A percentile compares a stretch with the other conserved stretches of the same genome.
phyloP scores from a whole-genome alignment of 2,888 invertebrate genomes.

The Altica lythri region DNA sequence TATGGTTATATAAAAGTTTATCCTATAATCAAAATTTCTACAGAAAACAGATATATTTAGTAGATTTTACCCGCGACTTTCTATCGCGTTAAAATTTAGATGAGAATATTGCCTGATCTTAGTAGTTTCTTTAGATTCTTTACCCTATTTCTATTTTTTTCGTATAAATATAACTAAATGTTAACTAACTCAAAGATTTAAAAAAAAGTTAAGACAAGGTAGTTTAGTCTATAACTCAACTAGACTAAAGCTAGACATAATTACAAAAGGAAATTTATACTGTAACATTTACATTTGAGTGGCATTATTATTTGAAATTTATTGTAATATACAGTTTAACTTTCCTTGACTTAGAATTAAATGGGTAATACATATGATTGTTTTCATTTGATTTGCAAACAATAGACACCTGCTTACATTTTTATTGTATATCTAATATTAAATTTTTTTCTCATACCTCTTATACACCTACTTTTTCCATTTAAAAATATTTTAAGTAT shows the following conservation, averaged over 20 bases:
- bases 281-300: neutral
- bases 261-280: neutral
- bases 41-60: too few relatives aligned
- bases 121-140: too few relatives aligned
- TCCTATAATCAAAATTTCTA: too few relatives aligned
- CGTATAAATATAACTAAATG: too few relatives aligned
- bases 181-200: too few relatives aligned
- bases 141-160: too few relatives aligned
- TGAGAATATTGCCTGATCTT: too few relatives aligned
- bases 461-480: slow-evolving; percentile 6
- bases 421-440: neutral
- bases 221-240: too few relatives aligned
- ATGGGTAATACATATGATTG: neutral
- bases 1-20: too few relatives aligned
- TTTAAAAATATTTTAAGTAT: neutral
- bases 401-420: slow-evolving; percentile 1
- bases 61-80: too few relatives aligned
- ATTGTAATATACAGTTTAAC: neutral
- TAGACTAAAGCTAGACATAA: neutral
- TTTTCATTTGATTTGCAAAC: neutral
- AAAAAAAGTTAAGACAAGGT: too few relatives aligned
- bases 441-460: neutral
- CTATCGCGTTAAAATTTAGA: too few relatives aligned
- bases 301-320: slow-evolving; percentile 2
- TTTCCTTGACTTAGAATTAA: slow-evolving; percentile 1